A percentile compares a stretch with the other conserved stretches of the same genome.
Conservation (phyloP, 2,888 invertebrate species). For the Hyposoter didymator region DNA sequence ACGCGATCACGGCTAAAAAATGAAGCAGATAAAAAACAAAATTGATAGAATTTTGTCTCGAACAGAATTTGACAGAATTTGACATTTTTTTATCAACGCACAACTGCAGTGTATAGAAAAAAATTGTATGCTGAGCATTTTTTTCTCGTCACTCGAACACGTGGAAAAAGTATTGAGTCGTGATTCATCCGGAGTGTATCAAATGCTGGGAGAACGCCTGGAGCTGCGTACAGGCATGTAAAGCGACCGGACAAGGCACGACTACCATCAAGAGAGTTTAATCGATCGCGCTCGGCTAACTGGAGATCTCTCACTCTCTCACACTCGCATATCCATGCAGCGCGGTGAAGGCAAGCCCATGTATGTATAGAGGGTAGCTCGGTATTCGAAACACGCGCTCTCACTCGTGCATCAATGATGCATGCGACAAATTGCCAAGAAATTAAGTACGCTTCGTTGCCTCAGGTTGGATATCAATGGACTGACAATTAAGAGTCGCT, state of each 20-base stretch:
- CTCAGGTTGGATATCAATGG: conserved; percentile 67
- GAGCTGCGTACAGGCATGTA: conserved; percentile 49
- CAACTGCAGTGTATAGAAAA: neutral
- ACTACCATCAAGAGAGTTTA: conserved; percentile 58
- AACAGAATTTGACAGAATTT: neutral
- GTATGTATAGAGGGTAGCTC: neutral
- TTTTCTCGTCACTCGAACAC: neutral
- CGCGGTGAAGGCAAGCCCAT: neutral
- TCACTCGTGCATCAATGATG: conserved; percentile 38
- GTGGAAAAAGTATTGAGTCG: neutral
- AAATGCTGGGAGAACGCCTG: conserved; percentile 51
- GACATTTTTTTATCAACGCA: neutral
- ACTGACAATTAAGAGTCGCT: conserved; percentile 69
- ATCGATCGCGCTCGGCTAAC: conserved; percentile 60
- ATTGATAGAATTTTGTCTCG: neutral
- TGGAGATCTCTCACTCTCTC: conserved; percentile 42
- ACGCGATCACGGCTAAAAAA: neutral
- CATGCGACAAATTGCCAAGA: conserved; percentile 67
- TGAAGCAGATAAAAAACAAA: neutral
- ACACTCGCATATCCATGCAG: neutral
- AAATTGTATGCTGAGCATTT: neutral
- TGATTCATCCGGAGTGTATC: conserved; percentile 42
- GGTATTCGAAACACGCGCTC: neutral
- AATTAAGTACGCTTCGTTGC: conserved; percentile 68
- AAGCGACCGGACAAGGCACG: conserved; percentile 53